Base-by-base conservation (phyloP, 92 coral and sea anemone species). In the Muricea muricata region DNA sequence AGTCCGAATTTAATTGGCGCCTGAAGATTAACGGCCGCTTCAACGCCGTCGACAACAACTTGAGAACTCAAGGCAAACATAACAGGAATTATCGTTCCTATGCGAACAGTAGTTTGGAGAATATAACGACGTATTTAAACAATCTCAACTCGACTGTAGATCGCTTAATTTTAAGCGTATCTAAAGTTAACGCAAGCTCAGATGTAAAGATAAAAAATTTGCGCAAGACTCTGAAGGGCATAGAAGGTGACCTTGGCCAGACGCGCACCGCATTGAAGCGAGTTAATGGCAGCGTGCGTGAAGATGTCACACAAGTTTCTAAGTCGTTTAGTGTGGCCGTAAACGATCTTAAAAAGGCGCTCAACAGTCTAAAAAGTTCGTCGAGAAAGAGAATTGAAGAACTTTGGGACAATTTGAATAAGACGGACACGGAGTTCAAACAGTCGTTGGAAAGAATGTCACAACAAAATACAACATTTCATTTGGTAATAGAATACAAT, bases 381-480 rank as follows among this genome's bases (percentile, higher is more conserved):
- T 28, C 70, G 11, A 25, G 39, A 32, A 6, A 28, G 15, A 24
- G 12, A 25, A 32, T 0, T 13, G 37, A 21, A 17, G 57, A 42
- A 42, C 79, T 73, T 42, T 73, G 58, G 79, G 34, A 6, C n/a
- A 1, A n/a, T n/a, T 20, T n/a, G 33, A 73, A 73, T 73, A 8
- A 73, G 21, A 73, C 79, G 25, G 46, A 46, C 35, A 42, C 32
- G 13, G 57, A 42, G 15, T 33, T 73, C 45, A 6, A 41, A 14
- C 30, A 73, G 21, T 26, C 45, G 12, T 46, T 42, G 34, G 31
- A 73, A 23, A 25, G 28, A 29, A n/a, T 73, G 79, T 3, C 79
- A 12, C 79, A 42, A 5, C 79, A 73, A 13, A 73, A 73, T 35
- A 28, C 55, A 7, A 73, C 56, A 37, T 26, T 73, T 4, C 79